Evolutionary conservation across 2,888 invertebrate species (phyloP).

Genomic region (Drosophila neotestacea): DNA sequence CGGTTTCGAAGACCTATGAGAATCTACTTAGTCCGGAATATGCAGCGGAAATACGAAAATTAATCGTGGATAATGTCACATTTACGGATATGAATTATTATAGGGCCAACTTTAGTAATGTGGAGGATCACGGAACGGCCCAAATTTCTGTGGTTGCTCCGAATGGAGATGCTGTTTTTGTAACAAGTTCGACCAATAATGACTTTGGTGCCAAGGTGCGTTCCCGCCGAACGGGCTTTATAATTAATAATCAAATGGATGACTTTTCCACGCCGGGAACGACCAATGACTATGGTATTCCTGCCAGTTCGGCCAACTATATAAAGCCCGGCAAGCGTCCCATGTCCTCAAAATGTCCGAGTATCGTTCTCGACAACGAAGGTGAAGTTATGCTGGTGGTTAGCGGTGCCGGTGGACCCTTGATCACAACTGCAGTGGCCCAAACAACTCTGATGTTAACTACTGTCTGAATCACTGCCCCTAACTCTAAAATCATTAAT

Average conservation of each 20-base stretch:
- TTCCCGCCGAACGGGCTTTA: constrained; percentile 92
- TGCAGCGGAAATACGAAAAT: constrained; percentile 86
- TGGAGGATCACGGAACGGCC: constrained; percentile 94
- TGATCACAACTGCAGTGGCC: constrained; percentile 93
- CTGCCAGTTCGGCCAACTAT: constrained; percentile 93
- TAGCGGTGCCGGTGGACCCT: constrained; percentile 95
- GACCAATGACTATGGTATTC: constrained; percentile 90
- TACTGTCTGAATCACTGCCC: no score
- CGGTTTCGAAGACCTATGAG: constrained; percentile 83
- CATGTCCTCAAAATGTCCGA: constrained; percentile 95
- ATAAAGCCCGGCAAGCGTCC: constrained; percentile 93
- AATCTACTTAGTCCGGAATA: constrained; percentile 89
- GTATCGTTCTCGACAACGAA: constrained; percentile 89
- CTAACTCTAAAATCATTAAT: no score
- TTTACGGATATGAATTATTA: constrained; percentile 89
- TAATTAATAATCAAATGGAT: constrained; percentile 98
- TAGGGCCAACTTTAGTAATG: constrained; percentile 88
- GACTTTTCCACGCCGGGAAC: constrained; percentile 94
- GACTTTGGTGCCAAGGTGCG: constrained; percentile 91
- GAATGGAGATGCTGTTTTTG: constrained; percentile 95
- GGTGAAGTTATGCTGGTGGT: constrained; percentile 89
- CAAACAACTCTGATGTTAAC: constrained; percentile 86
- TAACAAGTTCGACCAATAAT: constrained; percentile 94
- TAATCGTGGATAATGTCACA: constrained; percentile 87
- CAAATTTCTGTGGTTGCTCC: constrained; percentile 94